phyloP scores from a whole-genome alignment of 2,797 vertebrate species.

The Enteromius trimaculatus region DNA sequence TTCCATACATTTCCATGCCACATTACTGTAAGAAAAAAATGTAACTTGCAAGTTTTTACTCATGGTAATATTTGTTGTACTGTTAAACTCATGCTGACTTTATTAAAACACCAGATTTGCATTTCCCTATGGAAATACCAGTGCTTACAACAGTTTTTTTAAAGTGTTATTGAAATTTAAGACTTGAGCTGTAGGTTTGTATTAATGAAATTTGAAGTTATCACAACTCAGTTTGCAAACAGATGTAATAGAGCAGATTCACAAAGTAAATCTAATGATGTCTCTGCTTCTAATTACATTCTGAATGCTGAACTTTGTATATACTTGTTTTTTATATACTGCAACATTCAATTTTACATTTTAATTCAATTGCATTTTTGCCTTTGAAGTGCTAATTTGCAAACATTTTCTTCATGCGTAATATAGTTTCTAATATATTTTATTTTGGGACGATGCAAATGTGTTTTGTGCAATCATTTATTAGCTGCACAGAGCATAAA shows the following conservation, averaged over 20 bases:
- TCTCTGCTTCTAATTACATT: not conserved
- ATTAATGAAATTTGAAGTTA: not conserved
- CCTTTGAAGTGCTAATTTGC: not conserved
- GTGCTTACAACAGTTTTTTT: not conserved
- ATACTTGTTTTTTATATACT: not conserved
- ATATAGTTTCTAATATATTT: conserved; percentile 7
- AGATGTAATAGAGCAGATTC: not conserved
- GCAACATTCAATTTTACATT: not conserved
- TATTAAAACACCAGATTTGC: not conserved
- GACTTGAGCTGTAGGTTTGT: not conserved
- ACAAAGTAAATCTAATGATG: not conserved
- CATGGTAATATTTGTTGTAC: conserved; percentile 1
- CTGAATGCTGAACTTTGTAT: not conserved
- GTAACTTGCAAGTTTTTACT: not conserved
- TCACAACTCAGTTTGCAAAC: not conserved
- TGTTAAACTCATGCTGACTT: not conserved
- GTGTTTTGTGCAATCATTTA: not conserved
- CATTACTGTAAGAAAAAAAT: not conserved
- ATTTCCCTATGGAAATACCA: not conserved
- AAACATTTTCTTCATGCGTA: not conserved
- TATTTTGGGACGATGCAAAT: not conserved
- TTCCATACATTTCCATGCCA: not conserved
- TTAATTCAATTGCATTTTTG: not conserved
- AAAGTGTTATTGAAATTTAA: not conserved
- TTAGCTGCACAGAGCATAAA: conserved; percentile 1